Percentiles rank a stretch among this genome's conserved stretches.
Conservation (phyloP, 35 echinoderm and acorn worm genomes). For the Apostichopus californicus region DNA sequence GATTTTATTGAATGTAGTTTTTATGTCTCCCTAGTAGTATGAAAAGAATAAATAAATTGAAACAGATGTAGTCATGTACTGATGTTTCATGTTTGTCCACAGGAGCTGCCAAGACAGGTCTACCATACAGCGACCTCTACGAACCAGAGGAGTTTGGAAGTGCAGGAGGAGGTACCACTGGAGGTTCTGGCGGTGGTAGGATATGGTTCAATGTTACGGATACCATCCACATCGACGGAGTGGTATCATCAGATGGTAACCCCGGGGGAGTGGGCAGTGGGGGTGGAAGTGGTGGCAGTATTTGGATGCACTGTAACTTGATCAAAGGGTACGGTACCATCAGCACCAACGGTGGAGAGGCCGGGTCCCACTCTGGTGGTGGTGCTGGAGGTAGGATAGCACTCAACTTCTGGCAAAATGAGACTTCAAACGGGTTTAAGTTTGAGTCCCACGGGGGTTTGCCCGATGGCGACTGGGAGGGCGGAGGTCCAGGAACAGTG, state of each 20-base stretch:
- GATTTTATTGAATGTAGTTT: no score
- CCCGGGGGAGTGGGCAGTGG: slow-evolving; percentile 49
- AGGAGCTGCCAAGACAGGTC: slow-evolving; percentile 72
- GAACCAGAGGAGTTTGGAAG: slow-evolving; percentile 93
- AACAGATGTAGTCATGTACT: no score
- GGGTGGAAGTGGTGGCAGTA: slow-evolving; percentile 90
- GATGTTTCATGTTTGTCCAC: not conserved
- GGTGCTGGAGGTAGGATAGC: slow-evolving; percentile 82
- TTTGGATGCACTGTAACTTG: slow-evolving; percentile 89
- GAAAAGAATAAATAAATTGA: no score
- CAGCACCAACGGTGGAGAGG: slow-evolving; percentile 77
- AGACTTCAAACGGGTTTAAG: slow-evolving; percentile 75
- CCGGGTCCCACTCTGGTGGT: slow-evolving; percentile 64
- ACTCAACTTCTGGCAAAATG: slow-evolving; percentile 78
- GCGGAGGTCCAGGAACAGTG: slow-evolving; percentile 85
- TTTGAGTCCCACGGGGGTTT: slow-evolving; percentile 88
- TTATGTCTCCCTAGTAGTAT: no score
- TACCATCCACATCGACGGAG: slow-evolving; percentile 86
- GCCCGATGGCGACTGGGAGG: slow-evolving; percentile 74
- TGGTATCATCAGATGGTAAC: slow-evolving; percentile 76
- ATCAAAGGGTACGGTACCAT: slow-evolving; percentile 93
- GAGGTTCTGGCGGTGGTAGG: slow-evolving; percentile 82
- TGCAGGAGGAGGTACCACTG: slow-evolving; percentile 75
- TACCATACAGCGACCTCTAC: slow-evolving; percentile 88
- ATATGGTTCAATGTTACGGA: slow-evolving; percentile 96